Conservation (phyloP, 1,140 invertebrate genomes). For the Drosophila sp. region DNA sequence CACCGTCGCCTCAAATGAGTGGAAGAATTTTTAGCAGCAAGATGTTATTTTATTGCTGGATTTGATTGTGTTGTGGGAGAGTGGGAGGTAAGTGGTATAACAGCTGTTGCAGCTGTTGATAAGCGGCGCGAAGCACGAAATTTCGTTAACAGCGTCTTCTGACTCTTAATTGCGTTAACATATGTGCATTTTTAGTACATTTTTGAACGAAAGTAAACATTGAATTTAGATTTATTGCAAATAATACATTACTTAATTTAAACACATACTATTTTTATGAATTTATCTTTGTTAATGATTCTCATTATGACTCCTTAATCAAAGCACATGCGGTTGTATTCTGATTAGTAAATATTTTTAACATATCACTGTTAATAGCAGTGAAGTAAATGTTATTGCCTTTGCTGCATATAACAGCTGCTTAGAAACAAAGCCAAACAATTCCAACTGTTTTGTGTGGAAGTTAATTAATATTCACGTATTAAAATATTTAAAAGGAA, state of each 20-base stretch:
- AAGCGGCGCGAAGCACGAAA: constrained; percentile 11
- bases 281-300: not conserved
- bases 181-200: not conserved
- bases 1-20: constrained; percentile 37
- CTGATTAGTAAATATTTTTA: not conserved
- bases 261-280: not conserved
- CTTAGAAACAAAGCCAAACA: not conserved
- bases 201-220: not conserved
- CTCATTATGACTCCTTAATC: not conserved
- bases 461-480: not conserved
- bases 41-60: constrained; percentile 15
- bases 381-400: not conserved
- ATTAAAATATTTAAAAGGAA: not conserved
- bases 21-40: constrained; percentile 39
- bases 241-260: not conserved
- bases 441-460: not conserved
- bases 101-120: constrained; percentile 42
- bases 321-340: not conserved
- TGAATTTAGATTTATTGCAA: not conserved
- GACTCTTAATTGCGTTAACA: constrained; percentile 17
- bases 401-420: constrained; percentile 1
- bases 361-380: constrained; percentile 1
- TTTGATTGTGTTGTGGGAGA: not conserved
- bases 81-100: not conserved
- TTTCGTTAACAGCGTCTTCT: not conserved